phyloP scores from a whole-genome alignment of 23 tunicate species.

The Aplidium turbinatum region DNA sequence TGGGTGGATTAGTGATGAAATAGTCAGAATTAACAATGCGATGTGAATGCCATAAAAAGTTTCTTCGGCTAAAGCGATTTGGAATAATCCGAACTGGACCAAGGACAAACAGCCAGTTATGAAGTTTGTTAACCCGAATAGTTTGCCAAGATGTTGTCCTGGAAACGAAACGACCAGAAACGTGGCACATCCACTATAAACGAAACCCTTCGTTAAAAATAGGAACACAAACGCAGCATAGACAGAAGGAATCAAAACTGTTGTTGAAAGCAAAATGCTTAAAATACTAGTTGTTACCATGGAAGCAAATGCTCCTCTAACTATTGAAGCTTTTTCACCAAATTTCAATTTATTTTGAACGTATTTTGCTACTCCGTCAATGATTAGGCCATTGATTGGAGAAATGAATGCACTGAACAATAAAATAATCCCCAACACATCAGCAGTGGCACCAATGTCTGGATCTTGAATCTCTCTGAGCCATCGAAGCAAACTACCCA shows the following conservation, averaged over 20 bases:
- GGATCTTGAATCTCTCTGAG: constrained; percentile 6
- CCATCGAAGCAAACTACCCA: constrained; percentile 34
- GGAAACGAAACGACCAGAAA: constrained; percentile 30
- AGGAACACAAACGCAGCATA: constrained; percentile 14
- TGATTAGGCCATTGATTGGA: constrained; percentile 23
- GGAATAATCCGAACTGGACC: constrained; percentile 25
- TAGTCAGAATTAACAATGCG: not conserved
- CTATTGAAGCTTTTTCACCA: not conserved
- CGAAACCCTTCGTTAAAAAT: constrained; percentile 10
- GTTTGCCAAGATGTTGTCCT: constrained; percentile 17
- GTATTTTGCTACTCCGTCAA: constrained; percentile 2
- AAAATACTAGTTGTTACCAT: constrained; percentile 12
- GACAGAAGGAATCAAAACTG: not conserved
- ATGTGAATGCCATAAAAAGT: constrained; percentile 6
- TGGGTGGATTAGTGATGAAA: constrained; percentile 26
- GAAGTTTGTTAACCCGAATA: constrained; percentile 21
- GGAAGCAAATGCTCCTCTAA: constrained; percentile 11
- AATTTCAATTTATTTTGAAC: not conserved
- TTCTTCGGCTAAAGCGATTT: constrained; percentile 11
- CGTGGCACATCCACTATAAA: not conserved
- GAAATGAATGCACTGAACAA: constrained; percentile 8
- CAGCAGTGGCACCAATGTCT: constrained; percentile 9
- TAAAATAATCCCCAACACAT: constrained; percentile 17
- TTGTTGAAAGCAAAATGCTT: not conserved
- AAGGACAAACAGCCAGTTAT: not conserved